A percentile compares a stretch with the other conserved stretches of the same genome.
Conservation (phyloP, 2,888 invertebrate species). For the Drosophila paranaensis region DNA sequence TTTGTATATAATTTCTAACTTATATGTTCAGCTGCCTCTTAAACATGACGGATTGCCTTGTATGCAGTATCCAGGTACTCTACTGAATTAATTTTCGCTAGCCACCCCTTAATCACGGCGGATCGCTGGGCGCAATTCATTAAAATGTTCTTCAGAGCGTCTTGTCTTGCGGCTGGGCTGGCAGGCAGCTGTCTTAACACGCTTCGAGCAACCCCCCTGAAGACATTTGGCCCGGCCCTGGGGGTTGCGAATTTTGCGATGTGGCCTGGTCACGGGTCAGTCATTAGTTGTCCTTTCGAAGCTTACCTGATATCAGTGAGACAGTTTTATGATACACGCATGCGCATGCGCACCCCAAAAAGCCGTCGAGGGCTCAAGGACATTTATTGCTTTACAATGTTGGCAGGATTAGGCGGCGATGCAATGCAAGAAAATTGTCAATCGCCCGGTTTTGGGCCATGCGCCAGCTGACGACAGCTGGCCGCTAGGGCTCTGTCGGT, state of each 20-base stretch:
- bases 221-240: slow-evolving; percentile 33
- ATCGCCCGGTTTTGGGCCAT: slow-evolving; percentile 46
- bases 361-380: slow-evolving; percentile 23
- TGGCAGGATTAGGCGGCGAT: slow-evolving; percentile 54
- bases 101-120: slow-evolving; percentile 55
- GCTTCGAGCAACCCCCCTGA: slow-evolving; percentile 50
- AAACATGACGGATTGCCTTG: not conserved
- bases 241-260: slow-evolving; percentile 63
- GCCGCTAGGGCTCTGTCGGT: slow-evolving; percentile 22
- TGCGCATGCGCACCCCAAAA: slow-evolving; percentile 30
- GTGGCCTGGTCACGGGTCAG: slow-evolving; percentile 62
- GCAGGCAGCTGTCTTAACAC: slow-evolving; percentile 62
- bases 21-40: not conserved
- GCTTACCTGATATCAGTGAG: slow-evolving; percentile 61
- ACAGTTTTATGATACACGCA: slow-evolving; percentile 31
- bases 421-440: slow-evolving; percentile 53
- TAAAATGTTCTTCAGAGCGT: slow-evolving; percentile 45
- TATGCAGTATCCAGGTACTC: not conserved
- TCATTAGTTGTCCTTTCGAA: slow-evolving; percentile 50
- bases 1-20: not conserved
- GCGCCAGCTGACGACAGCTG: slow-evolving; percentile 66
- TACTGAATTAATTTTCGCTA: not conserved
- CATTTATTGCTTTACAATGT: slow-evolving; percentile 68
- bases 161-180: slow-evolving; percentile 43
- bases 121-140: slow-evolving; percentile 64